Conservation (phyloP, 37 sponge, comb jelly and placozoan species). For the Diacarnus erythraeanus region DNA sequence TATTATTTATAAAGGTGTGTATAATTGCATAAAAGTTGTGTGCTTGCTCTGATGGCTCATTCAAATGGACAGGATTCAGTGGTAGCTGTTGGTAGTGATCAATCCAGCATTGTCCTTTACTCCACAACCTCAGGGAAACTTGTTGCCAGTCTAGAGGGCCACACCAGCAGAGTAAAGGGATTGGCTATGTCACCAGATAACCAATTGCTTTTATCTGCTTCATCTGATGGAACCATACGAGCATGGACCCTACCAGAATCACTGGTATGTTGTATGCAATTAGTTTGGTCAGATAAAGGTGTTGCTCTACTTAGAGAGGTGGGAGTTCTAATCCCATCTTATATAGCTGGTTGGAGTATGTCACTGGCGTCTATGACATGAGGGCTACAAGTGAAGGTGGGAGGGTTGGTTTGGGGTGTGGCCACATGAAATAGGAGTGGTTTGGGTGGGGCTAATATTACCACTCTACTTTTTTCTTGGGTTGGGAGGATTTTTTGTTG, state of each 20-base stretch:
- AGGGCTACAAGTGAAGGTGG: too few species aligned
- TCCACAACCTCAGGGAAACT: slow-evolving; percentile 32
- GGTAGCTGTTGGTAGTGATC: slow-evolving; percentile 61
- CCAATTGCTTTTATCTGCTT: slow-evolving; percentile 57
- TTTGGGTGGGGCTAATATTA: too few species aligned
- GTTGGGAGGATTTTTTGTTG: neutral
- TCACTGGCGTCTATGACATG: too few species aligned
- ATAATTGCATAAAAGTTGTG: neutral
- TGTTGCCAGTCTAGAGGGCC: slow-evolving; percentile 43
- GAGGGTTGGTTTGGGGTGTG: too few species aligned
- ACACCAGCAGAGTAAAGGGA: slow-evolving; percentile 68
- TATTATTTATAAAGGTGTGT: slow-evolving; percentile 57
- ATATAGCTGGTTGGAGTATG: too few species aligned
- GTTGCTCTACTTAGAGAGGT: too few species aligned
- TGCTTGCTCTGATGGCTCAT: neutral
- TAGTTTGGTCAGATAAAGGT: too few species aligned
- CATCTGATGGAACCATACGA: slow-evolving; percentile 66
- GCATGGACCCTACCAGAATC: slow-evolving; percentile 45
- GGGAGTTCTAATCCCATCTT: too few species aligned
- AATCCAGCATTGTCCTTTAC: slow-evolving; percentile 27
- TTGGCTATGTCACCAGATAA: slow-evolving; percentile 35
- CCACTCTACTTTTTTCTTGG: neutral
- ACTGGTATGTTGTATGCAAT: slow-evolving; percentile 37
- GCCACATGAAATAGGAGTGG: too few species aligned
- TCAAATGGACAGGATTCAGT: slow-evolving; percentile 36